Evolutionary conservation across 2,888 invertebrate species (phyloP).

Genomic region (Drosophila neoperkinsi): DNA sequence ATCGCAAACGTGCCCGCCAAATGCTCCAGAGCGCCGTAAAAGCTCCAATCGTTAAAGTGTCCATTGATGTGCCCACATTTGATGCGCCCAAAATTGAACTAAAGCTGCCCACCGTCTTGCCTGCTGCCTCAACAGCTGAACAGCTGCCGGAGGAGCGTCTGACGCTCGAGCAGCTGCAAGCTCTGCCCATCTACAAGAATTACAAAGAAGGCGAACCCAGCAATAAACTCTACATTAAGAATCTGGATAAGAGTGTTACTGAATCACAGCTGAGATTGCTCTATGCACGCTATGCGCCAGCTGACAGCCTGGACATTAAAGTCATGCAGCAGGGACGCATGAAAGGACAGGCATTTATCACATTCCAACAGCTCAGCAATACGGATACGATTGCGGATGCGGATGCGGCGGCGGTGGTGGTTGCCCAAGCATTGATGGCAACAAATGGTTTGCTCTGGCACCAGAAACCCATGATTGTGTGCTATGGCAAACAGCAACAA

Average conservation of each 20-base stretch:
- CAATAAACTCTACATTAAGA: conserved; percentile 96
- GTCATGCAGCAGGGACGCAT: conserved; percentile 97
- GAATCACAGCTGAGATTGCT: conserved; percentile 91
- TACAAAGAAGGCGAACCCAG: conserved; percentile 93
- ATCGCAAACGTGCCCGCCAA: conserved; percentile 73
- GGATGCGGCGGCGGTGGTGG: conserved; percentile 85
- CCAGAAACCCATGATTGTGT: conserved; percentile 96
- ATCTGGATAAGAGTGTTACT: conserved; percentile 93
- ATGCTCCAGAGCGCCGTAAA: conserved; percentile 56
- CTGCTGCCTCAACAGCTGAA: background rate
- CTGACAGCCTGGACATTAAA: conserved; percentile 88
- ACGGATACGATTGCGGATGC: background rate
- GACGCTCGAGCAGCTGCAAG: conserved; percentile 89
- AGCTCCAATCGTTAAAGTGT: background rate
- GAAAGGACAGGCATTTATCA: conserved; percentile 98
- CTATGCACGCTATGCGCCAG: conserved; percentile 88
- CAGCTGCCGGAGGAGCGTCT: conserved; percentile 87
- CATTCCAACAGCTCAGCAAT: conserved; percentile 81
- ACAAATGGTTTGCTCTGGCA: conserved; percentile 95
- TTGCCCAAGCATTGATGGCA: conserved; percentile 91
- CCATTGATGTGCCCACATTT: conserved; percentile 10
- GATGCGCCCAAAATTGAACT: conserved; percentile 68
- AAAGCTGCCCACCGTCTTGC: conserved; percentile 50
- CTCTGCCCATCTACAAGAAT: conserved; percentile 93
- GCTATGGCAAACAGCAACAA: conserved; percentile 88